Evolutionary conservation across 1,140 invertebrate species (phyloP).

Genomic region (Akabosia matsudoensis): DNA sequence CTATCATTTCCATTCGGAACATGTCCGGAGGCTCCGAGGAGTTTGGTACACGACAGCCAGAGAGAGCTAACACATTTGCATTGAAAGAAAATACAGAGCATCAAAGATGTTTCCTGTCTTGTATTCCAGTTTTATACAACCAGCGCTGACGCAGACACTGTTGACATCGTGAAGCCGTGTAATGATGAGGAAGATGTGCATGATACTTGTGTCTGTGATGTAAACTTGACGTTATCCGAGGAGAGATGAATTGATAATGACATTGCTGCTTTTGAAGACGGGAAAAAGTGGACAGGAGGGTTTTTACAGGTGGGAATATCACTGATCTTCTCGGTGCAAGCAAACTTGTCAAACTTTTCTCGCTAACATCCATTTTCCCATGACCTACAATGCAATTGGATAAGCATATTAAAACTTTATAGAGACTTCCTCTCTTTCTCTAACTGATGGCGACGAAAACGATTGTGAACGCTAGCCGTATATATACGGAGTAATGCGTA

Average conservation of each 20-base stretch:
- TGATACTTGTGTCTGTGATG: not conserved
- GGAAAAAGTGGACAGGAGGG: not conserved
- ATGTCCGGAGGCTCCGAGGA: too few species aligned
- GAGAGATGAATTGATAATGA: too few species aligned
- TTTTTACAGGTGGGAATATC: not conserved
- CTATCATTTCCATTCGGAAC: too few species aligned
- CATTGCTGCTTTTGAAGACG: not conserved
- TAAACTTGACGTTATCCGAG: not conserved
- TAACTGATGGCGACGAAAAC: not conserved
- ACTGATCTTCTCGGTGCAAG: not conserved
- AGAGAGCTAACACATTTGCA: too few species aligned
- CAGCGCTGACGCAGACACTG: too few species aligned
- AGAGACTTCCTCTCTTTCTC: not conserved
- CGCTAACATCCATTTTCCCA: constrained; percentile 4
- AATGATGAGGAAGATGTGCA: not conserved
- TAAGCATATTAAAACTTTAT: too few species aligned
- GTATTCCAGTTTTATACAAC: too few species aligned
- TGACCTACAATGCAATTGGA: not conserved
- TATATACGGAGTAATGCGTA: too few species aligned
- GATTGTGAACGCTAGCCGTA: too few species aligned
- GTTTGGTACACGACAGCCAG: too few species aligned
- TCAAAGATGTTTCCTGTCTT: too few species aligned
- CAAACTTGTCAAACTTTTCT: not conserved
- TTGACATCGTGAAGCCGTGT: not conserved
- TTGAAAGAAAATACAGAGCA: too few species aligned